phyloP scores from a whole-genome alignment of 2,113 vertebrate genomes.

The Chlamydotis undulata region DNA sequence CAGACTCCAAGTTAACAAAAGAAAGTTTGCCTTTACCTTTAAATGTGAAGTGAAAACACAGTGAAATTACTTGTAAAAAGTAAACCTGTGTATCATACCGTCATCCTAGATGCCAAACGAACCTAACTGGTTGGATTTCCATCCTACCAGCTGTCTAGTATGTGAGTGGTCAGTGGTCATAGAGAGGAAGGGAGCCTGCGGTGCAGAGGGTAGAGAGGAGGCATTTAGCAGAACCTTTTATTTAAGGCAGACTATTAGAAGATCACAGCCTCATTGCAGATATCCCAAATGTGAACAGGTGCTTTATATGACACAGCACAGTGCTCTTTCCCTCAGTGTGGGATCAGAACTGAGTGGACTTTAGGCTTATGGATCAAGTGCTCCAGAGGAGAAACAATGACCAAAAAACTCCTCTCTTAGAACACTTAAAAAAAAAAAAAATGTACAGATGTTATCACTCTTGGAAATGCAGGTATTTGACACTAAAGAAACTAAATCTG shows the following conservation, averaged over 20 bases:
- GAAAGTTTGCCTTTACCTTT: background rate
- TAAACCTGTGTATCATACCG: background rate
- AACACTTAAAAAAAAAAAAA: background rate
- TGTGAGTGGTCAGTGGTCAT: accelerated
- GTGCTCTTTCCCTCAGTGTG: background rate
- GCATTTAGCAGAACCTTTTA: background rate
- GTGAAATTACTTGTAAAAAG: background rate
- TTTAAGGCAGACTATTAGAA: background rate
- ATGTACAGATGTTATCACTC: background rate
- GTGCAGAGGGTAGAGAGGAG: background rate
- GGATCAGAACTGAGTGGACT: background rate
- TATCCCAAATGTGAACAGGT: background rate
- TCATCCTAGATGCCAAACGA: background rate
- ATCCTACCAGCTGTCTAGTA: background rate
- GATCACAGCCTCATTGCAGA: background rate
- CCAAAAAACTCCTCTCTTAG: background rate
- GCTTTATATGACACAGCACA: background rate
- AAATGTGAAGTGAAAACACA: background rate
- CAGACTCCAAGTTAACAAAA: background rate
- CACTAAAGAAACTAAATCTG: background rate
- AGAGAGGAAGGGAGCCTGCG: background rate
- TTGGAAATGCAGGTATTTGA: background rate
- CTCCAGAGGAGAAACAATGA: background rate
- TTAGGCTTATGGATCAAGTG: background rate
- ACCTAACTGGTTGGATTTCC: too few species aligned